Conservation (phyloP, 2,888 invertebrate genomes). For the Himalopsyche kuldschensis region DNA sequence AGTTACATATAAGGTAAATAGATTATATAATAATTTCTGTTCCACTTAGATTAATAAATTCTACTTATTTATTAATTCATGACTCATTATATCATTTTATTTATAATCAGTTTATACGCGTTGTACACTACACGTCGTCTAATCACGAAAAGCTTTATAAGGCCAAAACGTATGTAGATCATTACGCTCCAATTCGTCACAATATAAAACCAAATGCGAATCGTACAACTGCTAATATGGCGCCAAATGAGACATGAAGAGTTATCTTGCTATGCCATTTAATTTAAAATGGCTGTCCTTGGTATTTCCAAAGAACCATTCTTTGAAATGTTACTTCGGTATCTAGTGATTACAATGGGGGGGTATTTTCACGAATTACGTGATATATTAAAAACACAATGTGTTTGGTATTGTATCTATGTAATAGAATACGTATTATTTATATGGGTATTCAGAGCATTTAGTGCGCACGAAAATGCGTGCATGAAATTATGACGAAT, state of each 20-base stretch:
- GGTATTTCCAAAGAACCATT: background rate
- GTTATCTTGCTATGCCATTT: background rate
- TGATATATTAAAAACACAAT: background rate
- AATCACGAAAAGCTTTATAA: background rate
- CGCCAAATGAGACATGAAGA: background rate
- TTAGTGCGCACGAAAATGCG: too few relatives aligned
- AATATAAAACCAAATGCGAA: background rate
- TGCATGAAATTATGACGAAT: too few relatives aligned
- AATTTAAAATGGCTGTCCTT: background rate
- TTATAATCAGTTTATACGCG: too few relatives aligned
- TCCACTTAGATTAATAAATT: too few relatives aligned
- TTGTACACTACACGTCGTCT: too few relatives aligned
- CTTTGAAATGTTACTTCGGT: background rate
- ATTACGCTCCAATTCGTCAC: background rate
- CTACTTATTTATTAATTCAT: too few relatives aligned
- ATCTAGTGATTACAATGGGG: background rate
- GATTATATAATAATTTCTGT: too few relatives aligned
- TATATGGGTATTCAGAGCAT: too few relatives aligned
- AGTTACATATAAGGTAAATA: too few relatives aligned
- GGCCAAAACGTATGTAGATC: background rate
- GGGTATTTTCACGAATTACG: background rate
- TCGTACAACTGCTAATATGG: background rate
- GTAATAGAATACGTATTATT: background rate
- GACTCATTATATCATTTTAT: too few relatives aligned
- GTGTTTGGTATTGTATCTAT: background rate